Evolutionary conservation across 2,113 vertebrate species (phyloP), one percentile per base, ranked within the genome.

Genomic region (Hymenochirus boettgeri): DNA sequence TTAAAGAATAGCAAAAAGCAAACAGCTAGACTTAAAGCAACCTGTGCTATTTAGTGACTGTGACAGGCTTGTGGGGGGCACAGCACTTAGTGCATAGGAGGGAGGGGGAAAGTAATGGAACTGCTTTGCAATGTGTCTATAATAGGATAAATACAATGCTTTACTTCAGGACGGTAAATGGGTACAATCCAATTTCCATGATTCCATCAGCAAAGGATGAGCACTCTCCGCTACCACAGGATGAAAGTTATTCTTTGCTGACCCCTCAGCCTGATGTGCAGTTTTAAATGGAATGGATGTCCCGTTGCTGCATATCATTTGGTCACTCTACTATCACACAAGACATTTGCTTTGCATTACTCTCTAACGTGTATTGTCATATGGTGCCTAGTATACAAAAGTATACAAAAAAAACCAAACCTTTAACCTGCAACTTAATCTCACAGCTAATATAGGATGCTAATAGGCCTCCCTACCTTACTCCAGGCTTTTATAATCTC

Each of bases 121-220:
- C 85, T 88, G 83, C 90, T 86, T 80, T 85, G 77, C 83, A 91
- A 86, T 89, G 87, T 84, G 85, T 88, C 82, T 79, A 70, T 94
- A 96, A 94, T 95, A 86, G 89, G 89, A 93, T 95, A 89, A 90
- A 89, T 90, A 88, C 89, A 84, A 85, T 83, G 82, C 86, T 89
- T 85, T 80, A 88, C 89, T 72, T 88, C 87, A 92, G 87, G 84
- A 91, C 90, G 90, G 90, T 90, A 97, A 96, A 95, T 96, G 90
- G 92, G 88, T 79, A 93, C 92, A 97, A 97, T 97, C 93, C 94
- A 98, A 97, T 98, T 97, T 97, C 87, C 85, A 83, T 92, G 91
- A 95, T 95, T 94, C 91, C 90, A 95, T 96, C 93, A 96, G 92
- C 89, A 83, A 86, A 86, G 85, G 47, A 57, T 60, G 65, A 60